Evolutionary conservation across 2,888 invertebrate species (phyloP).

Genomic region (Sicus ferrugineus): DNA sequence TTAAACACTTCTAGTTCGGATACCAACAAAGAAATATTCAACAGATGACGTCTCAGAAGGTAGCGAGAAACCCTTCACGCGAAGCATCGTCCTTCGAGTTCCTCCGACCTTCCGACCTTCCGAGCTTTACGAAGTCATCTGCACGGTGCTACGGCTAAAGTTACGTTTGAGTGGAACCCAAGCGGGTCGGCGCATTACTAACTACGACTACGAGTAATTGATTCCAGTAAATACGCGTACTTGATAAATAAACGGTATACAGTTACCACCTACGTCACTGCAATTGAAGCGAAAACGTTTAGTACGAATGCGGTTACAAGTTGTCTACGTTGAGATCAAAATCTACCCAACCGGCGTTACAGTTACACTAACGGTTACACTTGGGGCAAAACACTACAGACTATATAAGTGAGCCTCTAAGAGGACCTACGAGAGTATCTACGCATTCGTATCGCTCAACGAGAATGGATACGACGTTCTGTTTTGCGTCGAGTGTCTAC

Average conservation of each 20-base stretch:
- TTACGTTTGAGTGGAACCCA: not conserved
- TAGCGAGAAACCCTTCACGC: no score
- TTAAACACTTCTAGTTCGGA: no score
- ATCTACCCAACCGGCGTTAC: conserved; percentile 1
- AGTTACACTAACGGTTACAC: not conserved
- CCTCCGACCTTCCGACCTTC: no score
- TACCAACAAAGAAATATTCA: no score
- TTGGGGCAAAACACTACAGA: not conserved
- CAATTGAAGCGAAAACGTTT: conserved; percentile 36
- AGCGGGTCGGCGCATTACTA: not conserved
- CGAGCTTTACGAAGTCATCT: no score
- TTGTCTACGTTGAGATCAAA: conserved; percentile 1
- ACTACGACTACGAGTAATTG: conserved; percentile 9
- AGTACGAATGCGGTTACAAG: conserved; percentile 40
- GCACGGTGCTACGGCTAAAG: no score
- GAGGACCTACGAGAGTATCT: not conserved
- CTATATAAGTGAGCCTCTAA: not conserved
- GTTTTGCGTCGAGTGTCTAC: not conserved
- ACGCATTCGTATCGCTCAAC: not conserved
- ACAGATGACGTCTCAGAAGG: no score
- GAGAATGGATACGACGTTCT: not conserved
- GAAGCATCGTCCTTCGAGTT: no score
- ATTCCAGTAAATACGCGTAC: not conserved
- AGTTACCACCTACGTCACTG: no score
- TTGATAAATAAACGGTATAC: not conserved